Base-by-base conservation (phyloP, 2,888 invertebrate genomes). In the Conus canariensis region DNA sequence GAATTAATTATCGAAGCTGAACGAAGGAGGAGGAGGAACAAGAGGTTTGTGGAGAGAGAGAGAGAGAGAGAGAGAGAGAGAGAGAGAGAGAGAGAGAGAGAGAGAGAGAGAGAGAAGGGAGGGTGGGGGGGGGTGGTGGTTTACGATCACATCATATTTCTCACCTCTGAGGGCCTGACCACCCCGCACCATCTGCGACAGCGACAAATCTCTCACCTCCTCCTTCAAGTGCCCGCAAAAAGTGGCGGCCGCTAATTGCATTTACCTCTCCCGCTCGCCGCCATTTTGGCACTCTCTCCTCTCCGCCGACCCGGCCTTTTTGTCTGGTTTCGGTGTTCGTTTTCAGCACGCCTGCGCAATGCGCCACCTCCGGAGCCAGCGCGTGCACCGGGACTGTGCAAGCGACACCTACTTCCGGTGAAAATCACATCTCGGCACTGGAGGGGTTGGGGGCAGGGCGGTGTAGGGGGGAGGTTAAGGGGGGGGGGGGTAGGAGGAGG, bases 361-460 rank as follows among this genome's bases (percentile, higher is more conserved):
- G n/a, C 19, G 74, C 30, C 87, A 87, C 87, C 74, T 87, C 87
- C n/a, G 74, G 74, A 87, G 87, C 74, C 58, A 74, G 87, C 87
- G 87, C 74, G 25, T 87, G 87, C 87, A 45, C 87, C 74, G 87
- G 56, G 56, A 22, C 87, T 70, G 74, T 58, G 87, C 87, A 87
- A 70, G 45, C 74, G 87, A 87, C 87, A 87, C 87, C 87, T 87
- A 87, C 74, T 87, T 87, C 87, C 87, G 87, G 87, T 30, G 25
- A 74, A 87, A 87, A 87, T 87, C 87, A 87, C 87, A 87, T 87
- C 87, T 74, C 74, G 8, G 70, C 74, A 70, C 16, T 87, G 7
- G 22, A 58, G 12, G 16, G n/a, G 10, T 10, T 64, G 80, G 45
- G 45, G 10, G 80, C 30, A 16, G 56, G 83, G 58, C 0, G 56